Evolutionary conservation across 64 coral and sea anemone genomes (phyloP), one percentile per base, ranked within the genome.

Genomic region (Platygyra sinensis): DNA sequence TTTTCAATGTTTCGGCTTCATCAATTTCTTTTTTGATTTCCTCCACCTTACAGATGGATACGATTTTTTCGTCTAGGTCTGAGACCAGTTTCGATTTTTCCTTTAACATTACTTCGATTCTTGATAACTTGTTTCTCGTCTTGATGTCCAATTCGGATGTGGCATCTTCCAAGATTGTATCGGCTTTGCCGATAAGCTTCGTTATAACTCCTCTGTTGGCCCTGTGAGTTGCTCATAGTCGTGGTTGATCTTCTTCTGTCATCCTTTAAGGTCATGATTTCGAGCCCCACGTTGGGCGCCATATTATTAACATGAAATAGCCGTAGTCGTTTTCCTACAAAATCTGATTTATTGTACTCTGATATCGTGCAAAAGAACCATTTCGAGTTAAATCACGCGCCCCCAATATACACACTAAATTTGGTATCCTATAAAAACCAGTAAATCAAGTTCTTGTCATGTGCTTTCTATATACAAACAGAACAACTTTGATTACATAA

Each of bases 181-280:
- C 86, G n/a, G 86, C 62, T 87, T 87, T 42, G n/a, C 69, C 73
- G 31, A 87, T 75, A 11, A 87, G 28, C 42, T 74, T 87, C 24
- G 86, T 74, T 73, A 74, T 38, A 59, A 87, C 86, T 87, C n/a
- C 86, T 74, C 67, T 72, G 8, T 87, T 87, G 11, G 28, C 86
- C 49, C 30, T 22, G 28, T 51, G 72, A 6, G 54, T 87, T 75
- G 86, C 86, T 78, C 72, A 20, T 60, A 87, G 67, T 72, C 71
- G 86, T 22, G 55, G 38, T n/a, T 54, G 86, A 16, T 75, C 74
- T 55, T 78, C 76, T 39, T 78, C 76, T 46, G 74, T 4, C 74
- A 77, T 77, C 33, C 12, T 77, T 18, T 39, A 13, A 77, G 30
- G 33, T 77, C 38, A 36, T 46, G 74, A 77, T 77, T 77, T 36